These are phyloP conservation scores for Xylota sylvarum DNA, from an alignment of 2,888 invertebrate species.

Conservation along the genomic window DNA sequence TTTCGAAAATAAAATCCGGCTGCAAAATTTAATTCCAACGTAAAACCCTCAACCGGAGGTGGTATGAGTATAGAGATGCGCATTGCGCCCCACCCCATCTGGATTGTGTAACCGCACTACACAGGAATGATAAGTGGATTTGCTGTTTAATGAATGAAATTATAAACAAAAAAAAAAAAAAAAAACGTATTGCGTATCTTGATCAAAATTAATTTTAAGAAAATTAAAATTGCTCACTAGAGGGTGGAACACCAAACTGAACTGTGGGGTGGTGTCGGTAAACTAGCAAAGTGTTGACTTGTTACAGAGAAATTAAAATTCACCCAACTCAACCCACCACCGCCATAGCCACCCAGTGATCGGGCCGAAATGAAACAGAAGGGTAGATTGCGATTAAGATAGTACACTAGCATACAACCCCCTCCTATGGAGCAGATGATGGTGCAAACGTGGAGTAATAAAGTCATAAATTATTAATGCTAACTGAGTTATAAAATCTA, in stretches of 20 bases:
- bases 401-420: slow-evolving; percentile 58
- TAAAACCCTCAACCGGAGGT: slow-evolving; percentile 15
- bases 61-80: neutral
- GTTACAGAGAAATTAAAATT: slow-evolving; percentile 66
- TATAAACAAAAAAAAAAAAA: slow-evolving; percentile 27
- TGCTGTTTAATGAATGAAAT: slow-evolving; percentile 64
- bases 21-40: slow-evolving; percentile 63
- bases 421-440: slow-evolving; percentile 42
- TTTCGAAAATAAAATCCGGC: slow-evolving; percentile 37
- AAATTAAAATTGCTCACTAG: slow-evolving; percentile 67
- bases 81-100: slow-evolving; percentile 37
- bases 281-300: slow-evolving; percentile 61
- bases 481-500: slow-evolving; percentile 69
- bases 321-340: slow-evolving; percentile 7
- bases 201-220: slow-evolving; percentile 73
- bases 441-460: slow-evolving; percentile 63
- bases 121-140: slow-evolving; percentile 70
- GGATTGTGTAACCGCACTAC: slow-evolving; percentile 57
- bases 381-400: slow-evolving; percentile 76
- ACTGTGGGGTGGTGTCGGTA: neutral
- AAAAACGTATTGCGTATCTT: slow-evolving; percentile 64
- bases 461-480: slow-evolving; percentile 72
- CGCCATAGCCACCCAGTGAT: too few species aligned
- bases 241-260: neutral
- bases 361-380: slow-evolving; percentile 60